Base-by-base conservation (phyloP, 2,113 vertebrate species). In the Chaetorhynchus papuensis region DNA sequence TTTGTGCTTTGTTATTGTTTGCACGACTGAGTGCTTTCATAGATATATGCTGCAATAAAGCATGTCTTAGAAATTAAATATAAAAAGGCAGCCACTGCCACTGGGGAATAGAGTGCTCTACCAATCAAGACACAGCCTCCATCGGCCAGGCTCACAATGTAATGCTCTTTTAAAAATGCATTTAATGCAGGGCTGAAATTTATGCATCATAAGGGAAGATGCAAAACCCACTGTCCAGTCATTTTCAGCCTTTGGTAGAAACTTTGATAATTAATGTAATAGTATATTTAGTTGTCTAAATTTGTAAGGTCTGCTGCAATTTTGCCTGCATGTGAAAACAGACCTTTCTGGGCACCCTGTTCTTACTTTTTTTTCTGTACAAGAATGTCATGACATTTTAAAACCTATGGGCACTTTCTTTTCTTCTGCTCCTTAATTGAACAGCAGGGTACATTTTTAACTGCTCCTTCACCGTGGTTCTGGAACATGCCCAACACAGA, bases 71-170 rank as follows among this genome's bases (percentile, higher is more conserved):
- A 95, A 96, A 90, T 97, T 60, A n/a, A 28, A 75, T 47, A n/a
- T 92, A 69, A 94, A 96, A 95, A 96, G 59, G n/a, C 84, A 94
- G 63, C 63, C 74, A 94, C 87, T 93, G 97, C 97, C 97, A 97
- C 82, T 84, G 95, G 96, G 97, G 94, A 97, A 96, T 68, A 85
- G 37, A 83, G 65, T 96, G 57, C 88, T 92, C 89, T 92, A 42
- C 92, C 64, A 52, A 45, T 75, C 54, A 83, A 42, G 78, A 75
- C 24, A 50, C 30, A 60, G 74, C 54, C 44, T 96, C 42, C 47
- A 49, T 37, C 93, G 87, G 84, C 63, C 45, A 90, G 21, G 9
- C 75, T 96, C 65, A 95, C 83, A 94, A 78, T 83, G n/a, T 79
- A 93, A 81, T 87, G 72, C 39, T 77, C 41, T 96, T 90, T 91